These are phyloP conservation scores for Heterodera schachtii DNA, from an alignment of 1,140 invertebrate genomes.

Conservation along the genomic window DNA sequence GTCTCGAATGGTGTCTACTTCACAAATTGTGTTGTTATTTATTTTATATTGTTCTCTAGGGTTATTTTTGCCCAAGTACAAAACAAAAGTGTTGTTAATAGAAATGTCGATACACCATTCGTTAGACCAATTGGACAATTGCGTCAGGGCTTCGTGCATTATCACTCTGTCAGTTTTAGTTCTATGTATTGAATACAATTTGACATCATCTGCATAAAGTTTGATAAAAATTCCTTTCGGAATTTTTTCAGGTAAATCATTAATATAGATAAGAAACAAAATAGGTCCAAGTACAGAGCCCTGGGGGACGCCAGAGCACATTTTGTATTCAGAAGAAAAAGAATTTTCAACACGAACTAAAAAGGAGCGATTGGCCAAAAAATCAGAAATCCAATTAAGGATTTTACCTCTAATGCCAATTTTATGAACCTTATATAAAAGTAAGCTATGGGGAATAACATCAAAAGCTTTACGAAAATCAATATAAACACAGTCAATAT, in stretches of 20 bases:
- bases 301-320: conserved; percentile 16
- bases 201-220: conserved; percentile 9
- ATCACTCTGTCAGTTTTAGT: background rate
- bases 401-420: conserved; percentile 10
- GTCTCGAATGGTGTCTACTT: background rate
- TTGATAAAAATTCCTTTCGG: background rate
- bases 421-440: background rate
- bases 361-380: background rate
- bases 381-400: background rate
- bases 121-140: background rate
- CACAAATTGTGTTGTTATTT: background rate
- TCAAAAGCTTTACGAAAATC: conserved; percentile 16
- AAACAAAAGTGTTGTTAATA: conserved; percentile 6
- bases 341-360: conserved; percentile 5
- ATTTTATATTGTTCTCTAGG: conserved; percentile 9
- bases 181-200: background rate
- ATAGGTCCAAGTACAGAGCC: conserved; percentile 3
- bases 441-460: background rate
- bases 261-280: conserved; percentile 12
- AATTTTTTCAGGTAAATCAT: background rate
- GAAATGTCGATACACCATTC: background rate
- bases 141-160: background rate
- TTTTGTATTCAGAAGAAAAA: background rate
- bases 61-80: conserved; percentile 12
- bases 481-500: conserved; percentile 6